Evolutionary conservation across 2,888 invertebrate species (phyloP).

Genomic region (Coecobrya sp.): DNA sequence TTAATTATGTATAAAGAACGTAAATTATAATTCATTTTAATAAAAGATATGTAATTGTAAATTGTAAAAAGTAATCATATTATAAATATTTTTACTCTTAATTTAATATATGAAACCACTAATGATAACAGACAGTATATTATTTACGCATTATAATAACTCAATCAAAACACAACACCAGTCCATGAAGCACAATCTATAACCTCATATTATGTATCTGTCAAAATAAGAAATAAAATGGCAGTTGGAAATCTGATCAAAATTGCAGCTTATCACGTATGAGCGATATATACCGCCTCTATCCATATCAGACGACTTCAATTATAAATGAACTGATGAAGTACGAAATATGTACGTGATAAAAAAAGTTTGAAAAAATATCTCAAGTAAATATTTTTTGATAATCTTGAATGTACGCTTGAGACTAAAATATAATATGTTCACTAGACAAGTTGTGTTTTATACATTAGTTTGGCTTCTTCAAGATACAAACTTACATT

Average conservation of each 20-base stretch:
- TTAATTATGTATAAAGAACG: too few species aligned
- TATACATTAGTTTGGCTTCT: background rate
- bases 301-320: background rate
- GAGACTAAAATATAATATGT: background rate
- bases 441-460: background rate
- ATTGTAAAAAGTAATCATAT: too few species aligned
- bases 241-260: background rate
- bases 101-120: too few species aligned
- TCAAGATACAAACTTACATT: background rate
- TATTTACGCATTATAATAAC: too few species aligned
- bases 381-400: conserved; percentile 17
- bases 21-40: too few species aligned
- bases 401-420: background rate
- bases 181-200: too few species aligned
- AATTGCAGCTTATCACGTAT: background rate
- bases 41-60: too few species aligned
- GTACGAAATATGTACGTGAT: conserved; percentile 17
- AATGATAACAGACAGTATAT: too few species aligned
- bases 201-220: too few species aligned
- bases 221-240: too few species aligned
- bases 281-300: background rate
- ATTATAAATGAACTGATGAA: conserved; percentile 4
- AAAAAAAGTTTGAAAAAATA: conserved; percentile 30
- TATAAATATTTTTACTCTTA: too few species aligned
- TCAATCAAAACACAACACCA: too few species aligned